These are phyloP conservation scores for Drosophila kepulauana DNA, from an alignment of 1,140 invertebrate species.

Conservation along the genomic window DNA sequence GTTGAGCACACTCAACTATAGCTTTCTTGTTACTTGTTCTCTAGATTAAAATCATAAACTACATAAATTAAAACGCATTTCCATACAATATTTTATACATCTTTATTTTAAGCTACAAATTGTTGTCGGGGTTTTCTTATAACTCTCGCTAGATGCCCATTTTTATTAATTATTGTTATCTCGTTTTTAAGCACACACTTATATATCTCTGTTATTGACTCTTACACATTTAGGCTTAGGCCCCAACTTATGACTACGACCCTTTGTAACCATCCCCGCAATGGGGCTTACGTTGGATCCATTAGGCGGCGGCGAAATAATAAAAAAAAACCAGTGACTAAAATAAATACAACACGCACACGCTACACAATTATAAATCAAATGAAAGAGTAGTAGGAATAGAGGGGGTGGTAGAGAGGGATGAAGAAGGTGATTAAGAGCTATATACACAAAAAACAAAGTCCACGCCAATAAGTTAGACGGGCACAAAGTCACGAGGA, in stretches of 20 bases:
- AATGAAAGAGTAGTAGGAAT: neutral
- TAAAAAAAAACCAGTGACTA: slow-evolving; percentile 66
- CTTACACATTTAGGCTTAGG: slow-evolving; percentile 69
- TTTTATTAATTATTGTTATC: neutral
- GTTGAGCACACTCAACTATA: no score
- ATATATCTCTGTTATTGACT: slow-evolving; percentile 50
- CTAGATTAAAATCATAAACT: neutral
- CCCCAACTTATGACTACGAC: slow-evolving; percentile 59
- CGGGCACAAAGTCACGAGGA: slow-evolving; percentile 90
- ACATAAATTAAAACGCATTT: neutral
- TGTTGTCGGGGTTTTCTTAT: neutral
- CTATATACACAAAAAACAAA: slow-evolving; percentile 63
- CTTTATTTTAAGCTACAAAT: slow-evolving; percentile 3
- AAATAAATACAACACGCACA: slow-evolving; percentile 72
- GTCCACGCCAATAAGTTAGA: slow-evolving; percentile 81
- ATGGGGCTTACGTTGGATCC: neutral
- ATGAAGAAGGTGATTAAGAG: slow-evolving; percentile 20
- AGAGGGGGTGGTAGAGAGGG: neutral
- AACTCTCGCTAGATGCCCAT: slow-evolving; percentile 6
- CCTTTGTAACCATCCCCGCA: neutral
- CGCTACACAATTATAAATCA: slow-evolving; percentile 19
- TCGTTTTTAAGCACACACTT: neutral
- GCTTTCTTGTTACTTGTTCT: no score
- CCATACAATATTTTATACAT: neutral
- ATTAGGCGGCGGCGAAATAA: slow-evolving; percentile 22